phyloP scores from a whole-genome alignment of 2,113 vertebrate species.

The Bos javanicus region DNA sequence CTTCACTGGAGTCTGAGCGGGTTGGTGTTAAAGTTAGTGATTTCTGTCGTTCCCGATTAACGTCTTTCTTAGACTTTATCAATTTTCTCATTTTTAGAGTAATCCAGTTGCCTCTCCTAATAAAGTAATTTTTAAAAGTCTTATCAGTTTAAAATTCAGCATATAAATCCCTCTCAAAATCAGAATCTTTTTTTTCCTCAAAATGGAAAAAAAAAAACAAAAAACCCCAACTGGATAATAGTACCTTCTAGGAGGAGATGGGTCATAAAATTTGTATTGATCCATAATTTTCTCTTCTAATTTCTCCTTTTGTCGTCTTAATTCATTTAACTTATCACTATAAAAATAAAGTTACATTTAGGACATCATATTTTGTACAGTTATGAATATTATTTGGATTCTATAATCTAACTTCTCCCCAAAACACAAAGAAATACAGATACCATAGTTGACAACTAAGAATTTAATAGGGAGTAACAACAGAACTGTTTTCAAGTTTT shows the following conservation, averaged over 20 bases:
- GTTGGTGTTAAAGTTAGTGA: conserved; percentile 92
- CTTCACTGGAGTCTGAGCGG: conserved; percentile 92
- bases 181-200: neutral
- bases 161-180: neutral
- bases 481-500: neutral
- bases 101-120: conserved; percentile 98
- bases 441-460: neutral
- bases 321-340: conserved; percentile 97
- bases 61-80: conserved; percentile 94
- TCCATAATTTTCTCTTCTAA: conserved; percentile 99
- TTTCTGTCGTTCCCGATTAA: conserved; percentile 92
- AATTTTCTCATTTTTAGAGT: conserved; percentile 97
- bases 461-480: conserved; percentile 5
- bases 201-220: neutral
- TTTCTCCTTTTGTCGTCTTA: conserved; percentile 98
- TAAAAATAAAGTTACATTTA: conserved; percentile 64
- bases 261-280: conserved; percentile 99
- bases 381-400: neutral
- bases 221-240: neutral
- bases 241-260: conserved; percentile 97
- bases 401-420: neutral
- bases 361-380: neutral
- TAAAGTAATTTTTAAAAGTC: conserved; percentile 52
- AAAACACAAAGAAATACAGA: conserved; percentile 12
- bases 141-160: conserved; percentile 37